phyloP scores from a whole-genome alignment of 2,888 invertebrate genomes.

The Mylabris sibirica region DNA sequence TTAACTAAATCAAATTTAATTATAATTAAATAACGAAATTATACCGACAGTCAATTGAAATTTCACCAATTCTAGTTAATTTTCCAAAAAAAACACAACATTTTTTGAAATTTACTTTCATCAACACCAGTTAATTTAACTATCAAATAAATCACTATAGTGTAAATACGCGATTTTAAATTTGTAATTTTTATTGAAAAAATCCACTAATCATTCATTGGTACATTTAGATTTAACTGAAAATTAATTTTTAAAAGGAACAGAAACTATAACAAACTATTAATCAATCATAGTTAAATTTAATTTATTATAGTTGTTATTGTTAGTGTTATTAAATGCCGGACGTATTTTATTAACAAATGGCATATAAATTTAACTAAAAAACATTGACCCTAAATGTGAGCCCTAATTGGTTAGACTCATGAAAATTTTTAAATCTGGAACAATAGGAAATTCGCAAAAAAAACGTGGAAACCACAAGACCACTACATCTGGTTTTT shows the following conservation, averaged over 20 bases:
- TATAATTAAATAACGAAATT: too few species aligned
- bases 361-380: neutral
- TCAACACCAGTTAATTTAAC: too few species aligned
- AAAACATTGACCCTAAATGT: neutral
- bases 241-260: neutral
- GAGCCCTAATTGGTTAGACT: neutral
- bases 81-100: too few species aligned
- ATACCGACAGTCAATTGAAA: too few species aligned
- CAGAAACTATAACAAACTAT: neutral
- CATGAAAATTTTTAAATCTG: neutral
- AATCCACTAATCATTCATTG: too few species aligned
- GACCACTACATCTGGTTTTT: neutral
- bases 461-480: neutral
- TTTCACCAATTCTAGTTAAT: too few species aligned
- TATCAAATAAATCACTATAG: too few species aligned
- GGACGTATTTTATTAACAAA: slow-evolving; percentile 1
- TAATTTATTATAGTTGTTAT: slow-evolving; percentile 3
- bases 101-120: too few species aligned
- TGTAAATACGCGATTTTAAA: too few species aligned
- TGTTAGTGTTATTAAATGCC: neutral
- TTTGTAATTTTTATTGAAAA: too few species aligned
- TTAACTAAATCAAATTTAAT: too few species aligned
- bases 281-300: slow-evolving; percentile 5
- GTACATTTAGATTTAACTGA: too few species aligned
- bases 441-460: neutral